Evolutionary conservation across 2,797 vertebrate genomes (phyloP), one percentile per base, ranked within the genome.

Genomic region (Cercopithecus hamlyni): DNA sequence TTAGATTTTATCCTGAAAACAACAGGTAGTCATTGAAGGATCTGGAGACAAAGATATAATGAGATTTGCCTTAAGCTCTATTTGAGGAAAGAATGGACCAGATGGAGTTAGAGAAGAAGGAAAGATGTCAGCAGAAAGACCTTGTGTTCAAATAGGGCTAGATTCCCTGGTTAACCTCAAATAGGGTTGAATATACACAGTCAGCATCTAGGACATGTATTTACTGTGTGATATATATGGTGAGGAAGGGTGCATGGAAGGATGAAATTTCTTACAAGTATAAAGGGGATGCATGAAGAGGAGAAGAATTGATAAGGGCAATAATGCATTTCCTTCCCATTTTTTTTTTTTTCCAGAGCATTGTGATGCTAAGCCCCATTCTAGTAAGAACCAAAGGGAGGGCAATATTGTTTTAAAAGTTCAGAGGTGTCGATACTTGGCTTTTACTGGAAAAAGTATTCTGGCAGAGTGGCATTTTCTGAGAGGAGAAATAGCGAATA

Each of bases 331-430:
- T 70, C n/a, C 20, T 76, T 13, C 1, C 27, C 3, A 1, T 57
- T 12, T 48, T 39, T 48, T 39, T 48, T 39, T 41, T 41, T 48
- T 2, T 45, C 8, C 72, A 81, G 55, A 72, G 20, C 61, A 5
- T 0, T 22, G 8, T 10, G 50, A 39, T 9, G 0, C 11, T 52
- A n/a, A 58, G 3, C 5, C 64, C 20, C 26, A 55, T 2, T 55
- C 41, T 33, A 81, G 10, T 27, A 17, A 70, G 48, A 91, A 70
- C 2, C 79, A 84, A 3, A 48, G 17, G n/a, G 27, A 91, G 27
- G 14, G 26, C 14, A 39, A 55, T 8, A 26, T 22, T 20, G 45
- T 22, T 93, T 83, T 55, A n/a, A 64, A 92, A 85, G 11, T 15
- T 88, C 70, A 80, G 36, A 5, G 27, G 19, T 90, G 39, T 81